Evolutionary conservation across 2,888 invertebrate genomes (phyloP).

Genomic region (Dryococelus australis): DNA sequence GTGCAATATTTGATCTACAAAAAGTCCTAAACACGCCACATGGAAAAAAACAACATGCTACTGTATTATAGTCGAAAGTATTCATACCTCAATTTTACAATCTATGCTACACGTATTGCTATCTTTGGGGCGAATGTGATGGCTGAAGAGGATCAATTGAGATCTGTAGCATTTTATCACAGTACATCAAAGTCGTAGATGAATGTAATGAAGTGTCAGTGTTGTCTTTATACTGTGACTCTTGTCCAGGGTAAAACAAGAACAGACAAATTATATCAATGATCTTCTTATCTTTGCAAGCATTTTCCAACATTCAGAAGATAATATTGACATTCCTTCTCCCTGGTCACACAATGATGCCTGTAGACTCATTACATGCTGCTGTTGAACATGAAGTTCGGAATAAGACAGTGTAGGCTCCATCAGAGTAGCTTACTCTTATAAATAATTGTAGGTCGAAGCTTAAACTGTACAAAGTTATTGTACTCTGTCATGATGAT

Average conservation of each 20-base stretch:
- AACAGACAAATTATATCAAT: conserved; percentile 13
- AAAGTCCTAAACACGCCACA: conserved; percentile 26
- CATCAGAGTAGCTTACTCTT: conserved; percentile 50
- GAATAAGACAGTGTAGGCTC: conserved; percentile 48
- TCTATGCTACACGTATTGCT: conserved; percentile 22
- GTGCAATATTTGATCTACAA: conserved; percentile 23
- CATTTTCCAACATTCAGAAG: too few species aligned
- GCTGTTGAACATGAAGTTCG: conserved; percentile 48
- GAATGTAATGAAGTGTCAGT: not conserved
- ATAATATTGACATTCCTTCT: too few species aligned
- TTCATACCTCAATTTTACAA: conserved; percentile 26
- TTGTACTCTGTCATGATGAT: conserved; percentile 21
- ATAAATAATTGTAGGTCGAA: conserved; percentile 38
- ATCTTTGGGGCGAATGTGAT: conserved; percentile 21
- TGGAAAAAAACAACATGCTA: conserved; percentile 20
- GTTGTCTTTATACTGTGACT: conserved; percentile 18
- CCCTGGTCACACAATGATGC: conserved; percentile 22
- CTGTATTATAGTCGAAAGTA: conserved; percentile 20
- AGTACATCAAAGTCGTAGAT: too few species aligned
- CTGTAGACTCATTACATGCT: conserved; percentile 34
- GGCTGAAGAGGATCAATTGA: conserved; percentile 17
- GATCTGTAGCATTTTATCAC: conserved; percentile 25
- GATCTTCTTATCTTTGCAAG: too few species aligned
- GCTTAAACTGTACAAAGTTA: not conserved
- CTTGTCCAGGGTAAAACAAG: conserved; percentile 22